Base-by-base conservation (phyloP, 2,888 invertebrate genomes). In the Chelonus formosanus region DNA sequence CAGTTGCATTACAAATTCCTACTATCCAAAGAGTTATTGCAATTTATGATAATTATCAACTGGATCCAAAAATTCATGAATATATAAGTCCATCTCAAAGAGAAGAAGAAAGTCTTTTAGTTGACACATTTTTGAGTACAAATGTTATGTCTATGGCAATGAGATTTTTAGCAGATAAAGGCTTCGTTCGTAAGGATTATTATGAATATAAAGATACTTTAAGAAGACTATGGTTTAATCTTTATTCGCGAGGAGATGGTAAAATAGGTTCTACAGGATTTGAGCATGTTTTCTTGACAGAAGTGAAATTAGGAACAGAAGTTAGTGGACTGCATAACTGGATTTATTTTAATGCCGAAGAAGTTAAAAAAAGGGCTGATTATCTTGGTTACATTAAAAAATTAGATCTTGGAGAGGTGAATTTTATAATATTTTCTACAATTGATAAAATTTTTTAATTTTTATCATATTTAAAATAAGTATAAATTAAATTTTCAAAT, bases 201-300 rank as follows among this genome's bases (percentile, higher is more conserved):
- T 82, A 83, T 71, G 90, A 90, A 45, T 93, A 93, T 79, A 88
- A 90, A 70, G 91, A 92, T 75, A 86, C 89, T n/a, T 81, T 94
- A 6, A 90, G 91, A 78, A 88, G 89, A 70, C 82, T 93, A 7
- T 94, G 93, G 93, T 94, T 94, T 78, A 90, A 90, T 63, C 87
- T 94, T 73, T 97, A 95, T 81, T 91, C 95, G 0, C 87, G 96
- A 69, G 90, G 92, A 54, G 79, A 80, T 8, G 92, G 93, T 36
- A 89, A 89, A 79, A 89, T 93, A 32, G 93, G 96, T 67, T 96
- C 96, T 75, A 93, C 93, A 47, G 97, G 95, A 1, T 97, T 97
- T 80, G 97, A 97, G 83, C 97, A 97, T 78, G 90, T 96, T 32
- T 96, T 97, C 83, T 88, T 96, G 3, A 92, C 95, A 0, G 97